These are phyloP conservation scores for Ennomos erosarius DNA, from an alignment of 2,888 invertebrate species.

Conservation along the genomic window DNA sequence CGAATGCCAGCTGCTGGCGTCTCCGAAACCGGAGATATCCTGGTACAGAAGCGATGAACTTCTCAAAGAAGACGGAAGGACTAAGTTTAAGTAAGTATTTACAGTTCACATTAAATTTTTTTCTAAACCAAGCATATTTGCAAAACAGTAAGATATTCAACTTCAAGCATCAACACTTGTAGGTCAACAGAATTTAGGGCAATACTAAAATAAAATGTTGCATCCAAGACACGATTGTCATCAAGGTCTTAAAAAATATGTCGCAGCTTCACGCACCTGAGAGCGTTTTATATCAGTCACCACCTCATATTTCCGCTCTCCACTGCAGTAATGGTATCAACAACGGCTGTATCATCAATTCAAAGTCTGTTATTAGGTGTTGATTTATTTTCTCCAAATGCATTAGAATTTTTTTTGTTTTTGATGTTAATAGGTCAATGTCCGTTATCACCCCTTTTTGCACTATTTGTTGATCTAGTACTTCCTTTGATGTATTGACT, in stretches of 20 bases:
- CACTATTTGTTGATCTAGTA: constrained; percentile 48
- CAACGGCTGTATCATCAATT: background rate
- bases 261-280: constrained; percentile 7
- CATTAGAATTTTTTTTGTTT: constrained; percentile 5
- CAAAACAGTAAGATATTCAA: no score
- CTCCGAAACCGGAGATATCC: constrained; percentile 95
- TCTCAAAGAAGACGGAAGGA: constrained; percentile 93
- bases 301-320: constrained; percentile 4
- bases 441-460: constrained; percentile 49
- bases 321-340: constrained; percentile 15
- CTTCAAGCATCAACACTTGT: no score
- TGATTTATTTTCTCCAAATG: background rate
- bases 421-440: constrained; percentile 50
- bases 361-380: background rate
- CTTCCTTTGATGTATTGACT: constrained; percentile 57
- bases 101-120: no score
- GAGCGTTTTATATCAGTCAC: constrained; percentile 4
- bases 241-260: constrained; percentile 6
- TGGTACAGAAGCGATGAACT: constrained; percentile 96
- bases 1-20: constrained; percentile 95
- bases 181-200: no score
- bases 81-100: constrained; percentile 88
- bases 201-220: no score
- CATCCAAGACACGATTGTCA: background rate
- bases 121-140: no score